Conservation (phyloP, 2,797 vertebrate species). For the Epinephelus coioides region DNA sequence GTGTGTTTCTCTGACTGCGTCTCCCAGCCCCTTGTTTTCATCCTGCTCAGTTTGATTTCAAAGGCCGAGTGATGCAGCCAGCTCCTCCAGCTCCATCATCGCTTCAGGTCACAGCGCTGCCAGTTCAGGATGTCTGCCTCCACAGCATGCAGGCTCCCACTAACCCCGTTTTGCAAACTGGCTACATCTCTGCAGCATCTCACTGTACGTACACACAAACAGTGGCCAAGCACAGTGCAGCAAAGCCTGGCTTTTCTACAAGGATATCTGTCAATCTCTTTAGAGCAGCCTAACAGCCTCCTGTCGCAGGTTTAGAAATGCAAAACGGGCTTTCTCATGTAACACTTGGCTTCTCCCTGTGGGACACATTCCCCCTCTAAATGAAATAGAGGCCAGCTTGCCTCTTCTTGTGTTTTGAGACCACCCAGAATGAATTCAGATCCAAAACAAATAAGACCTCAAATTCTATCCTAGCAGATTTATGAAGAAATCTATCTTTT, state of each 20-base stretch:
- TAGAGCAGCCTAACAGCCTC: constrained; percentile 58
- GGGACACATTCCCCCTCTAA: constrained; percentile 70
- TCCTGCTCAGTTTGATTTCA: constrained; percentile 61
- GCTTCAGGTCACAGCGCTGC: constrained; percentile 76
- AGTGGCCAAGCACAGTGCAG: constrained; percentile 12
- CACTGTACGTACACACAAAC: constrained; percentile 11
- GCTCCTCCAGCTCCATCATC: constrained; percentile 82
- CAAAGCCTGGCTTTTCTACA: constrained; percentile 23
- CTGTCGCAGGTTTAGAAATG: constrained; percentile 71
- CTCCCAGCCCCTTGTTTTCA: constrained; percentile 31
- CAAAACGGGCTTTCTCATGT: constrained; percentile 79
- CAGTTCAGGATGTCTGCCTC: constrained; percentile 80
- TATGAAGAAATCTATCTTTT: constrained; percentile 24
- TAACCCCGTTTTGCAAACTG: constrained; percentile 52
- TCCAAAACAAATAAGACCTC: constrained; percentile 57
- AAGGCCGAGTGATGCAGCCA: constrained; percentile 71
- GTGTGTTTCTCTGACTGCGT: constrained; percentile 11
- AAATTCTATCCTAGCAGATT: constrained; percentile 30
- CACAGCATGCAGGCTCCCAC: constrained; percentile 57
- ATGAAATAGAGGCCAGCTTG: constrained; percentile 74
- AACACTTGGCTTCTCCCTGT: constrained; percentile 78
- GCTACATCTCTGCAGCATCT: constrained; percentile 40
- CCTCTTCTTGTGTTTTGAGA: constrained; percentile 71
- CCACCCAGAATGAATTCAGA: constrained; percentile 81
- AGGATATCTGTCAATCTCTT: constrained; percentile 56